Conservation (phyloP, 1,140 invertebrate species). For the Pollicipes pollicipes region DNA sequence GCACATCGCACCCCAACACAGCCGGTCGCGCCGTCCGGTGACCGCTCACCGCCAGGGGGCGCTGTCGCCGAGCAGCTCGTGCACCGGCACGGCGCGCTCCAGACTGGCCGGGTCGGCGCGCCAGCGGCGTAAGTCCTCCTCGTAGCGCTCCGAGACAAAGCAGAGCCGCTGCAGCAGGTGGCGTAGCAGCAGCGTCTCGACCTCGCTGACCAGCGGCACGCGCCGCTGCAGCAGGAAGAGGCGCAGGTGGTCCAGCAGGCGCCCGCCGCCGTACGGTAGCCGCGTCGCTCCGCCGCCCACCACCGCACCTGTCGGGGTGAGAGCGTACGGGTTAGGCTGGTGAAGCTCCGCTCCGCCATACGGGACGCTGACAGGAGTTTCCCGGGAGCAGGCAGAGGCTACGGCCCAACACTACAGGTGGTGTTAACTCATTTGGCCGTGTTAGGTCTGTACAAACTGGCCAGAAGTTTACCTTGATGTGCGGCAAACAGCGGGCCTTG, state of each 20-base stretch:
- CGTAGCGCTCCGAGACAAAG: background rate
- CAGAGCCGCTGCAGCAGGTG: background rate
- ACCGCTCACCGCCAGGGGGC: no score
- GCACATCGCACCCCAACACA: no score
- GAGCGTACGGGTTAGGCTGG: constrained; percentile 8
- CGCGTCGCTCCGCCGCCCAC: constrained; percentile 32
- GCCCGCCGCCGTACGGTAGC: constrained; percentile 35
- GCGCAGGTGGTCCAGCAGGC: constrained; percentile 32
- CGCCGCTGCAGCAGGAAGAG: constrained; percentile 24
- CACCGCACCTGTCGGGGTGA: constrained; percentile 28
- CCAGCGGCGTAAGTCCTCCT: background rate
- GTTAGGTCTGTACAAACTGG: no score
- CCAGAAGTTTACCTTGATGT: no score
- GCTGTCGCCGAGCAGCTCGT: background rate
- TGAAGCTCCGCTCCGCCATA: no score
- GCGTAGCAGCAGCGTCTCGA: constrained; percentile 13
- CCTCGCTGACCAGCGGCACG: constrained; percentile 21
- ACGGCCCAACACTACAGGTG: no score
- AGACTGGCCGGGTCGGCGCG: background rate
- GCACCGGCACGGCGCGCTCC: background rate
- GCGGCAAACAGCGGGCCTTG: no score
- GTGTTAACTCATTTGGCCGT: no score
- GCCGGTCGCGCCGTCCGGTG: no score
- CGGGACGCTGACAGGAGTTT: no score
- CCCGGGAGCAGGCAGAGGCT: no score